A percentile compares a stretch with the other conserved stretches of the same genome.
phyloP scores from a whole-genome alignment of 30 jellyfish, hydroid and myxozoan species.

The Cassiopea xamachana region DNA sequence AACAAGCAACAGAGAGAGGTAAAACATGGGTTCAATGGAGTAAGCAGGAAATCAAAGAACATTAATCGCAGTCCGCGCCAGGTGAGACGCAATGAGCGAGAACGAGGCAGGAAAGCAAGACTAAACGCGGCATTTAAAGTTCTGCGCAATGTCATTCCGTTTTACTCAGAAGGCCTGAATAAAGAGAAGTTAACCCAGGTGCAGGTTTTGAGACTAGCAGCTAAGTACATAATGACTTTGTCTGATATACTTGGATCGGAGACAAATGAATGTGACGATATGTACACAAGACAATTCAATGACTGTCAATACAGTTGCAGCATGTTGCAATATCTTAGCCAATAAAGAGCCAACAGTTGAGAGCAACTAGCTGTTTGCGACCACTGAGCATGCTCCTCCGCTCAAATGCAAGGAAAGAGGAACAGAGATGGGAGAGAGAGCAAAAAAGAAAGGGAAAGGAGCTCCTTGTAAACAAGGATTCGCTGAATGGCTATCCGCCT shows the following conservation, averaged over 20 bases:
- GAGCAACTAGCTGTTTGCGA: neutral
- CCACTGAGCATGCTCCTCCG: too few species aligned
- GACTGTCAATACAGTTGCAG: slow-evolving; percentile 37
- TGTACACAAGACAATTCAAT: slow-evolving; percentile 39
- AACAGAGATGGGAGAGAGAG: too few species aligned
- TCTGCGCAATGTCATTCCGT: slow-evolving; percentile 73
- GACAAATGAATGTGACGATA: slow-evolving; percentile 49
- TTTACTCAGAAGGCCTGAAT: slow-evolving; percentile 71
- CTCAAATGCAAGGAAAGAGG: too few species aligned
- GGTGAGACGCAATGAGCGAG: slow-evolving; percentile 88
- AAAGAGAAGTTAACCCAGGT: slow-evolving; percentile 87
- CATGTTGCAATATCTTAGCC: slow-evolving; percentile 45
- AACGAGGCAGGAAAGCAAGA: slow-evolving; percentile 91
- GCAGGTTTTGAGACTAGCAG: slow-evolving; percentile 81
- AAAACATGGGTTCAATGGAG: slow-evolving; percentile 2
- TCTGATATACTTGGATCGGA: slow-evolving; percentile 73
- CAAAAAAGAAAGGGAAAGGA: too few species aligned
- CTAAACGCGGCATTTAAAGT: slow-evolving; percentile 90
- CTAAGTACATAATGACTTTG: slow-evolving; percentile 76
- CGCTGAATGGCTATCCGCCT: too few species aligned
- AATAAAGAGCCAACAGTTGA: slow-evolving; percentile 8
- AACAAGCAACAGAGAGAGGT: slow-evolving; percentile 43
- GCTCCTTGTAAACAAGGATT: too few species aligned
- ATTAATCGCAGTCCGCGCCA: slow-evolving; percentile 74
- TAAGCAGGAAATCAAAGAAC: slow-evolving; percentile 51